Conservation (phyloP, 2,888 invertebrate genomes). For the Thereva nobilitata region DNA sequence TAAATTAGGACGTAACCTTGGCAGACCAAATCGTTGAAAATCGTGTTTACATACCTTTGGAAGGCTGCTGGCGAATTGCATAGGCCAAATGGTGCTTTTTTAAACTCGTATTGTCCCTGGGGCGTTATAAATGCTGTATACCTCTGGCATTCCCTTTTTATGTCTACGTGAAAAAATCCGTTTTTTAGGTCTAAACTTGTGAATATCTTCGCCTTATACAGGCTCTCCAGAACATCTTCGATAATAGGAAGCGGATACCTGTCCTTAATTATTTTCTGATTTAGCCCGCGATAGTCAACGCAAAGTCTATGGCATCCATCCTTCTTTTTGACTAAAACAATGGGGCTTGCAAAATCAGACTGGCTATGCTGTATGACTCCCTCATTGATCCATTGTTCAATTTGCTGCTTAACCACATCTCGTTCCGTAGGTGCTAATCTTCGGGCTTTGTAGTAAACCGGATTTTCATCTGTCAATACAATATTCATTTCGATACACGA, state of each 20-base stretch:
- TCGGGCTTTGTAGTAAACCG: slow-evolving; percentile 45
- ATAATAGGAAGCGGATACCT: slow-evolving; percentile 52
- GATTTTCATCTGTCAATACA: slow-evolving; percentile 47
- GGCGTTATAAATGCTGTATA: slow-evolving; percentile 13
- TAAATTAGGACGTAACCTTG: slow-evolving; percentile 40
- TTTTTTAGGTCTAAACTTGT: slow-evolving; percentile 49
- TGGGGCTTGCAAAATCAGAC: slow-evolving; percentile 46
- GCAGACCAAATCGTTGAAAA: slow-evolving; percentile 35
- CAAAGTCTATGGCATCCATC: slow-evolving; percentile 44
- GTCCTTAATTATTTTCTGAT: slow-evolving; percentile 50
- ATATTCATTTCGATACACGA: slow-evolving; percentile 42
- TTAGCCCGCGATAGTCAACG: slow-evolving; percentile 53
- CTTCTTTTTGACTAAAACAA: slow-evolving; percentile 44
- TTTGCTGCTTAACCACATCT: slow-evolving; percentile 45
- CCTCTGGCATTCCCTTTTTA: slow-evolving; percentile 6
- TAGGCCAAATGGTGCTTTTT: slow-evolving; percentile 50
- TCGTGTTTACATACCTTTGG: slow-evolving; percentile 42
- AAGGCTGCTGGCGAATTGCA: slow-evolving; percentile 45
- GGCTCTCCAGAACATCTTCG: slow-evolving; percentile 50
- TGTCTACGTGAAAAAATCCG: slow-evolving; percentile 49
- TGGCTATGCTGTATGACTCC: slow-evolving; percentile 48
- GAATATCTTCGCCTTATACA: slow-evolving; percentile 46
- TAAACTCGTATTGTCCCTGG: slow-evolving; percentile 17
- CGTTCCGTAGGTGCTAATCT: slow-evolving; percentile 45
- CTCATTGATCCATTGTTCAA: slow-evolving; percentile 47